These are phyloP conservation scores for Phyto melanocephala DNA, from an alignment of 2,888 invertebrate species.

Conservation along the genomic window DNA sequence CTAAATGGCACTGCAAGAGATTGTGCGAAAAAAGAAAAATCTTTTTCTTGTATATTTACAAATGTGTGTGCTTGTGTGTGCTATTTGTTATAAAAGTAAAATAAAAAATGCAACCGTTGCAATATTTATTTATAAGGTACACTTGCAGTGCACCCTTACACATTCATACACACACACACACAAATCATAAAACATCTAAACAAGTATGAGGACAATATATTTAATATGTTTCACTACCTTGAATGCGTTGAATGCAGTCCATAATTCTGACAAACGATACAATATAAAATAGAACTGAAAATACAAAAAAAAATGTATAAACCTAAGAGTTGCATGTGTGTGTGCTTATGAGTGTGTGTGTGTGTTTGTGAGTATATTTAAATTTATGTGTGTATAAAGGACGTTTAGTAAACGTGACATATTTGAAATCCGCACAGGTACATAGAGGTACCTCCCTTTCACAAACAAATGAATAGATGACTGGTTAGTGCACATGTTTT, in stretches of 20 bases:
- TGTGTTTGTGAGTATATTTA: not conserved
- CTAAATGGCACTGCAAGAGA: conserved; percentile 34
- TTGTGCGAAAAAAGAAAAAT: conserved; percentile 21
- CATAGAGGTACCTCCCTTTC: conserved; percentile 35
- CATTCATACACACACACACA: not conserved
- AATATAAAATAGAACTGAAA: conserved; percentile 24
- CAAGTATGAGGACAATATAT: conserved; percentile 24
- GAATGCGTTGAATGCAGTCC: conserved; percentile 57
- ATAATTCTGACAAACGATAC: conserved; percentile 49
- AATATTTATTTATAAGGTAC: conserved; percentile 55
- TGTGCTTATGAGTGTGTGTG: not conserved
- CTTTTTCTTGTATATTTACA: not conserved
- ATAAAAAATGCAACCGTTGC: conserved; percentile 62
- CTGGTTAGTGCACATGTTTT: conserved; percentile 51
- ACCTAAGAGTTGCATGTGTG: not conserved
- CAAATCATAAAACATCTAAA: conserved; percentile 21
- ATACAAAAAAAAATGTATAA: not conserved
- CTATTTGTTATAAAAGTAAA: conserved; percentile 26
- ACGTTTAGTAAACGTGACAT: conserved; percentile 60
- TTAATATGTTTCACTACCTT: conserved; percentile 54
- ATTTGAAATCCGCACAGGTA: conserved; percentile 52
- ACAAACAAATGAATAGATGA: conserved; percentile 60
- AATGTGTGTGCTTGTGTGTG: not conserved
- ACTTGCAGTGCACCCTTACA: conserved; percentile 10
- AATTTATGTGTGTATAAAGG: conserved; percentile 9